Evolutionary conservation across 2,113 vertebrate genomes (phyloP).

Genomic region (Corynorhinus townsendii): DNA sequence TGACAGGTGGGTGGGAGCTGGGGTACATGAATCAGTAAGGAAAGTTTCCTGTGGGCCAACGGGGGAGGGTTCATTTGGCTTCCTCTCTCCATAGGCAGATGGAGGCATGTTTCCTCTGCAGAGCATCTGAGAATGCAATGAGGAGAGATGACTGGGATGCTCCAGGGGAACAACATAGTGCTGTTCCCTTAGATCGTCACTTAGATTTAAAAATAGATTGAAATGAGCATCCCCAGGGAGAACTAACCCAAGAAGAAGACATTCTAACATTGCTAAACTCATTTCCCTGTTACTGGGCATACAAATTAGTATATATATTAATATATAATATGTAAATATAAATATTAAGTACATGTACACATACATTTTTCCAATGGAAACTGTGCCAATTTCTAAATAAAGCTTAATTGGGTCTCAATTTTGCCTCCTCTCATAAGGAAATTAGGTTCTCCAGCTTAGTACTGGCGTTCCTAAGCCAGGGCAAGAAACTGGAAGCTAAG

Average conservation of each 20-base stretch:
- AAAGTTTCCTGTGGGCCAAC: background rate
- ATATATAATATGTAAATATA: background rate
- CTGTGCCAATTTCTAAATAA: conserved; percentile 1
- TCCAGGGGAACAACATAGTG: background rate
- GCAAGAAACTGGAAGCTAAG: background rate
- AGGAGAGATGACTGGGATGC: background rate
- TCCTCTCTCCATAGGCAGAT: conserved; percentile 39
- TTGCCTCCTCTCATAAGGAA: background rate
- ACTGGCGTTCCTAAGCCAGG: background rate
- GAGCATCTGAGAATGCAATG: background rate
- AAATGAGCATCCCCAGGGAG: background rate
- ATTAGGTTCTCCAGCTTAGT: background rate
- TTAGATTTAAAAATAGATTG: conserved; percentile 15
- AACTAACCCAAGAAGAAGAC: background rate
- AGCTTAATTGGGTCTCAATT: background rate
- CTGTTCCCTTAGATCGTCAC: background rate
- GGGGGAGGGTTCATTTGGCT: conserved; percentile 3
- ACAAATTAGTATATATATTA: background rate
- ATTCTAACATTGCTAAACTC: background rate
- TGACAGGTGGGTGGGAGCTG: conserved; percentile 45
- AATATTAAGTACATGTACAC: background rate
- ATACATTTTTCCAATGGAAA: background rate
- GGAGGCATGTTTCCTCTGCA: conserved; percentile 6
- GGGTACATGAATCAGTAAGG: background rate
- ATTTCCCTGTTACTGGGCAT: background rate